Conservation (phyloP, 1,140 invertebrate species). For the Lucilia sericata region DNA sequence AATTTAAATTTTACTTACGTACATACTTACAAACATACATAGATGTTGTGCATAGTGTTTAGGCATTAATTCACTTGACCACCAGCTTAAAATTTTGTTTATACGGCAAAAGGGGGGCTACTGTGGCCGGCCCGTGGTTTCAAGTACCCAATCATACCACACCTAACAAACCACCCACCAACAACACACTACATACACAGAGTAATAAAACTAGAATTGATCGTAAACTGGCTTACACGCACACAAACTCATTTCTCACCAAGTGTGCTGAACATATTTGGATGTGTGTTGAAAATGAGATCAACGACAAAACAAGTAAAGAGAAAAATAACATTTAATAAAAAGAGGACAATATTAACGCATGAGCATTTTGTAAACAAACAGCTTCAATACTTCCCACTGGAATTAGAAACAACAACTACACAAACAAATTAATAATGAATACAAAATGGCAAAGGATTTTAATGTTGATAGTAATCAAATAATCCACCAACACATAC, state of each 20-base stretch:
- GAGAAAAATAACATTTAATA: too few species aligned
- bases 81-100: slow-evolving; percentile 67
- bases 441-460: not conserved
- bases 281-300: not conserved
- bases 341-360: too few species aligned
- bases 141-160: slow-evolving; percentile 18
- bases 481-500: not conserved
- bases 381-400: too few species aligned
- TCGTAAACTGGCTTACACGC: too few species aligned
- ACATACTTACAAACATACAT: not conserved
- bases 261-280: too few species aligned
- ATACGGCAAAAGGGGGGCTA: slow-evolving; percentile 58
- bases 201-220: too few species aligned
- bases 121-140: slow-evolving; percentile 59
- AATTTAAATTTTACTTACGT: slow-evolving; percentile 16
- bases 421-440: not conserved
- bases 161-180: not conserved
- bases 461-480: not conserved
- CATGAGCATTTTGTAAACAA: too few species aligned
- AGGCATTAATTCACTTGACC: slow-evolving; percentile 65
- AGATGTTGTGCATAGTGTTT: not conserved
- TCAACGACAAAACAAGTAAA: not conserved
- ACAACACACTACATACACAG: not conserved
- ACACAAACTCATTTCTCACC: too few species aligned
- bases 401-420: too few species aligned